phyloP scores from a whole-genome alignment of 2,888 invertebrate species.

The Flabesymbios commensalis region DNA sequence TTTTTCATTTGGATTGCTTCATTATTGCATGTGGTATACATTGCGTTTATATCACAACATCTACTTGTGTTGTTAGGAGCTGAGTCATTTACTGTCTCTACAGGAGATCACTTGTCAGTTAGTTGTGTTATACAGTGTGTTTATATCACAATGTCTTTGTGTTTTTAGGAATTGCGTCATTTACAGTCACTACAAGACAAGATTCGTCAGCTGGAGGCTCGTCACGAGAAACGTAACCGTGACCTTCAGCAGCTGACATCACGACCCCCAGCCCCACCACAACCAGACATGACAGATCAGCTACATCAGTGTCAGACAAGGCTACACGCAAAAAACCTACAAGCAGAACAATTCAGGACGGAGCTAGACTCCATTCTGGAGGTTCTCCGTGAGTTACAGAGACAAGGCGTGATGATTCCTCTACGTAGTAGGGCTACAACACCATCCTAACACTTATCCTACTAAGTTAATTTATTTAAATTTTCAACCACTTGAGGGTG shows the following conservation, averaged over 20 bases:
- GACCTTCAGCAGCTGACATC: slow-evolving; percentile 43
- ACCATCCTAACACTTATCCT: no score
- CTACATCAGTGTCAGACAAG: slow-evolving; percentile 50
- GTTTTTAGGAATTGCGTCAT: slow-evolving; percentile 57
- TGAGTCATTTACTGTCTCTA: no score
- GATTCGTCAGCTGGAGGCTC: slow-evolving; percentile 50
- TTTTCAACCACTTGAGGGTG: no score
- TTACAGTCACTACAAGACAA: slow-evolving; percentile 54
- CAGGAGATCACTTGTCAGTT: no score
- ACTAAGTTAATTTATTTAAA: no score
- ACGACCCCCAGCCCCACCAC: slow-evolving; percentile 42
- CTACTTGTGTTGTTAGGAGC: no score
- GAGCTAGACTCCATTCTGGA: slow-evolving; percentile 59
- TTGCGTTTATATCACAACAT: no score
- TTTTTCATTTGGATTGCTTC: no score
- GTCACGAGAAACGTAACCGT: slow-evolving; percentile 48
- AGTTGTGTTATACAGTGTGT: no score
- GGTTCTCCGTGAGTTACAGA: slow-evolving; percentile 52
- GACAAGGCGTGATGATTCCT: slow-evolving; percentile 57
- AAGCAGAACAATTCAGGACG: slow-evolving; percentile 54
- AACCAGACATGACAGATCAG: slow-evolving; percentile 47
- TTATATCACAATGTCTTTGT: not conserved
- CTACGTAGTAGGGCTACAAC: no score
- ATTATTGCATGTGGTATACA: no score
- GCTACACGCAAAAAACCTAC: slow-evolving; percentile 54